Evolutionary conservation across 2,888 invertebrate genomes (phyloP).

Genomic region (Morpho helenor): DNA sequence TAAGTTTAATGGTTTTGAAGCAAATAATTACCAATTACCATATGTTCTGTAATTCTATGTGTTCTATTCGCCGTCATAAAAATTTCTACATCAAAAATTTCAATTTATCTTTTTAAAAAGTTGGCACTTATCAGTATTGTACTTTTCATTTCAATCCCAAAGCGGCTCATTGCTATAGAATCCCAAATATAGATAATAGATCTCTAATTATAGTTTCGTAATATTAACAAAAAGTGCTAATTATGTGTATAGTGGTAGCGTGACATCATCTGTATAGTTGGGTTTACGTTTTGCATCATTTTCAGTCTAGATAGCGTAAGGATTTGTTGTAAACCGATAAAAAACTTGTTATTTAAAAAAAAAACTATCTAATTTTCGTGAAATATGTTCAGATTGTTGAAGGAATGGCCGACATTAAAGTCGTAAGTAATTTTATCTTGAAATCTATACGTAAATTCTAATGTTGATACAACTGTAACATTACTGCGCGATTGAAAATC

Average conservation of each 20-base stretch:
- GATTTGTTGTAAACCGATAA: conserved; percentile 25
- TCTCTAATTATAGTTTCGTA: conserved; percentile 22
- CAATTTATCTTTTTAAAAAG: too few relatives aligned
- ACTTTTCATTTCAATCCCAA: too few relatives aligned
- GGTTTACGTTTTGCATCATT: conserved; percentile 56
- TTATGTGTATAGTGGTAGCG: conserved; percentile 46
- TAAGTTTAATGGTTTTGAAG: too few relatives aligned
- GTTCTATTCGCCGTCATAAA: too few relatives aligned
- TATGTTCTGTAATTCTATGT: too few relatives aligned
- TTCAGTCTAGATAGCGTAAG: conserved; percentile 40
- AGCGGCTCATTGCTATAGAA: too few relatives aligned
- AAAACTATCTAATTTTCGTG: neutral
- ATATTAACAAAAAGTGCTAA: conserved; percentile 45
- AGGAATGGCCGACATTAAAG: conserved; percentile 38
- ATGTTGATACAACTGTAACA: too few relatives aligned
- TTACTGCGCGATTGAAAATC: too few relatives aligned
- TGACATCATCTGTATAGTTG: conserved; percentile 54
- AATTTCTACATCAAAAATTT: too few relatives aligned
- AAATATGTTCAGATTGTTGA: conserved; percentile 39
- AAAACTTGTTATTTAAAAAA: neutral
- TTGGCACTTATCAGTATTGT: too few relatives aligned
- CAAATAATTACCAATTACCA: too few relatives aligned
- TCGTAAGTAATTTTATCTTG: conserved; percentile 38
- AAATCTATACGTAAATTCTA: too few relatives aligned
- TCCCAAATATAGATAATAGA: neutral